Percentiles rank a stretch among this genome's conserved stretches.
Evolutionary conservation across 2,113 vertebrate species (phyloP).

Genomic region (Marcusenius ussheri): DNA sequence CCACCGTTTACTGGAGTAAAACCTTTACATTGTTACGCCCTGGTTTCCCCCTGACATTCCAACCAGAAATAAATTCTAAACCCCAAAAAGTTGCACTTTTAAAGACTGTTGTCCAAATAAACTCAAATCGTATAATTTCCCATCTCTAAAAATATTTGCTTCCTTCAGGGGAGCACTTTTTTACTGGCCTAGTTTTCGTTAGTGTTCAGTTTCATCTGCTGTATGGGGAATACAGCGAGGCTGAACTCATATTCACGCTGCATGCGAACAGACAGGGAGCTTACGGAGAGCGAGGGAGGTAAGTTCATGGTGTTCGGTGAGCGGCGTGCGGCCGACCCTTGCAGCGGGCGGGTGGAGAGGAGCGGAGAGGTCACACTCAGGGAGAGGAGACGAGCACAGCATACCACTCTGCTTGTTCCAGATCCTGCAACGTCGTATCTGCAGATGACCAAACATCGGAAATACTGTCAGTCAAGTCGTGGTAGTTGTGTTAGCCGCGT

Average conservation of each 20-base stretch:
- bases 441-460: background rate
- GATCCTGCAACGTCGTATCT: background rate
- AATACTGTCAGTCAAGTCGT: background rate
- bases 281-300: background rate
- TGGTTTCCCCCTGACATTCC: background rate
- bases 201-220: background rate
- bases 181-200: conserved; percentile 15
- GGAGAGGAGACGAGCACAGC: conserved; percentile 33
- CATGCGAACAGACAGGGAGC: background rate
- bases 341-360: conserved; percentile 27
- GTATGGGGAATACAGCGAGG: background rate
- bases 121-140: conserved; percentile 1
- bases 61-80: background rate
- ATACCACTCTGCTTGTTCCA: background rate
- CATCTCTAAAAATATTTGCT: conserved; percentile 15
- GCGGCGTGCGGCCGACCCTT: background rate
- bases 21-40: background rate
- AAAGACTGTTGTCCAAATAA: conserved; percentile 10
- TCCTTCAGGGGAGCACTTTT: background rate
- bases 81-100: background rate
- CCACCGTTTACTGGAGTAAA: background rate
- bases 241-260: background rate
- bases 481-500: background rate
- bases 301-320: background rate
- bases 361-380: conserved; percentile 46